These are phyloP conservation scores for Scolopax rusticola DNA, from an alignment of 2,797 vertebrate genomes.

Conservation along the genomic window DNA sequence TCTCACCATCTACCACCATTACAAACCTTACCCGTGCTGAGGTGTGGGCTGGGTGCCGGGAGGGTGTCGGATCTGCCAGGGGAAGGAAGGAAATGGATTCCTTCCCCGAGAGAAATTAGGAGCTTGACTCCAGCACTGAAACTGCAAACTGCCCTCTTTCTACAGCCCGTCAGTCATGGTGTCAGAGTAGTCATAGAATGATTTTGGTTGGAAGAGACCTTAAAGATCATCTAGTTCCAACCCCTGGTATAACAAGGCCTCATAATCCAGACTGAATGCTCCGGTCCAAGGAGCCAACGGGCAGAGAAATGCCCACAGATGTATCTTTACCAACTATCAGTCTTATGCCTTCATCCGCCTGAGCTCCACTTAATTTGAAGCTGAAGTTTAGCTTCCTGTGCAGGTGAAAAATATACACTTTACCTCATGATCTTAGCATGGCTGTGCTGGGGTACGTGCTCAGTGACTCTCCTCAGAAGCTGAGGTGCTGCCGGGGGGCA, in stretches of 20 bases:
- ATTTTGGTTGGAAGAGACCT: too few species aligned
- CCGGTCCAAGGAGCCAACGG: neutral
- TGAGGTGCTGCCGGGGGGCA: too few species aligned
- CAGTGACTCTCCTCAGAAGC: fast-evolving
- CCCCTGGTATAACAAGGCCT: neutral
- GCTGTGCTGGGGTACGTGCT: fast-evolving
- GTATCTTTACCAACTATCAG: fast-evolving
- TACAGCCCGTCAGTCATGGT: neutral
- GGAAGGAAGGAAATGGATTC: neutral
- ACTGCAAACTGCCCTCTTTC: neutral
- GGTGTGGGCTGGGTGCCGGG: fast-evolving
- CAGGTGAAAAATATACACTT: neutral
- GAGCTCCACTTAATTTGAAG: neutral
- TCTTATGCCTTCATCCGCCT: neutral
- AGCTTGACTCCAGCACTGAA: neutral
- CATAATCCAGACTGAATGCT: fast-evolving
- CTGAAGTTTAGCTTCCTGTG: neutral
- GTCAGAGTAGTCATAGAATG: neutral
- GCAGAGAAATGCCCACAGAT: neutral
- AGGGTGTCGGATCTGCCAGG: fast-evolving
- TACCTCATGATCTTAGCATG: fast-evolving
- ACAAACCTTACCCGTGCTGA: neutral
- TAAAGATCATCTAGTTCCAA: too few species aligned
- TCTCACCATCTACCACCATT: neutral
- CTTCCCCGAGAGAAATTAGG: neutral